Evolutionary conservation across 2,888 invertebrate species (phyloP).

Genomic region (Coleophora flavipennella): DNA sequence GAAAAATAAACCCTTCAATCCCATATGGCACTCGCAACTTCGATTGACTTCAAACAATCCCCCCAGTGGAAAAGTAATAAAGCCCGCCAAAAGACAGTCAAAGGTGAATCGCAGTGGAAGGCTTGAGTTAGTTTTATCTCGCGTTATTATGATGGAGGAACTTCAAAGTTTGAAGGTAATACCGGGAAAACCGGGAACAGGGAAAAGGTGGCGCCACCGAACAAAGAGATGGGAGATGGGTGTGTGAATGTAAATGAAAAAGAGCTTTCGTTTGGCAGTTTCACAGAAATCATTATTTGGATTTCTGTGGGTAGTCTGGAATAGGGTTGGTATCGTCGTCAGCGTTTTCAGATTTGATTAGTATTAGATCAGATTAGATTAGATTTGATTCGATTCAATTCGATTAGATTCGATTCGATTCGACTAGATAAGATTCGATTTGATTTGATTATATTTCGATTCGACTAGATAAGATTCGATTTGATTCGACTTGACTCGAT

Average conservation of each 20-base stretch:
- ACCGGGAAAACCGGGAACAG: conserved; percentile 44
- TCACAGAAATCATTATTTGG: too few relatives aligned
- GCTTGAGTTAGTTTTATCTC: conserved; percentile 32
- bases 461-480: too few relatives aligned
- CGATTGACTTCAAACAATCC: conserved; percentile 30
- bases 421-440: too few relatives aligned
- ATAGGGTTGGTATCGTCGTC: too few relatives aligned
- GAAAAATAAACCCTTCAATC: conserved; percentile 5
- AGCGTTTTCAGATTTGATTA: too few relatives aligned
- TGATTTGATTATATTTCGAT: too few relatives aligned
- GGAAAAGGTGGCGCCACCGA: conserved; percentile 58
- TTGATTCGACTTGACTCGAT: too few relatives aligned
- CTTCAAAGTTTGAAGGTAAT: conserved; percentile 59
- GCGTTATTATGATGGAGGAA: conserved; percentile 47
- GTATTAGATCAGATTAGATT: too few relatives aligned
- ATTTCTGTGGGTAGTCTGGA: too few relatives aligned
- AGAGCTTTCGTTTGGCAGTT: conserved; percentile 1
- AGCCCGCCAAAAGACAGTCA: conserved; percentile 38
- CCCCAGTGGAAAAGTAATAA: conserved; percentile 44
- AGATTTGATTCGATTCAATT: too few relatives aligned
- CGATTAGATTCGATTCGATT: too few relatives aligned
- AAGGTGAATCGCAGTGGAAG: conserved; percentile 53
- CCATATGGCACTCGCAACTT: conserved; percentile 24
- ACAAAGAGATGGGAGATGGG: conserved; percentile 46
- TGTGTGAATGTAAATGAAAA: conserved; percentile 18